Conservation (phyloP, 2,888 invertebrate species). For the Drosophila meridiana region DNA sequence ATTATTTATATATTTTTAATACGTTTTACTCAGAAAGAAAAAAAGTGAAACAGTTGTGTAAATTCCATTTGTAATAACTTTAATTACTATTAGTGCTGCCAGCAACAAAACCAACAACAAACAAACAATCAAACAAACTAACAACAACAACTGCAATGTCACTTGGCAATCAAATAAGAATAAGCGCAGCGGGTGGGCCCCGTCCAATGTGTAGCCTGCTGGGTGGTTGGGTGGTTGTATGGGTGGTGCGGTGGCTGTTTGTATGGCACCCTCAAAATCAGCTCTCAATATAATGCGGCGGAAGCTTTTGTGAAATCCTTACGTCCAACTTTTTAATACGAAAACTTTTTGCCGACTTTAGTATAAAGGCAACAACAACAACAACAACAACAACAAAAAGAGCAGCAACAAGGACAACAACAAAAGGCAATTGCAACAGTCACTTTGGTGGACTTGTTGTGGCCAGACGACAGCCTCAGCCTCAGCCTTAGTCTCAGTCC, state of each 20-base stretch:
- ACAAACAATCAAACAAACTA: constrained; percentile 66
- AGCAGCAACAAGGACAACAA: constrained; percentile 57
- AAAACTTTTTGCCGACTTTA: constrained; percentile 75
- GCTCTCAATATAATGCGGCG: constrained; percentile 79
- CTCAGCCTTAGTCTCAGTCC: neutral
- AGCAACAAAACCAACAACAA: constrained; percentile 19
- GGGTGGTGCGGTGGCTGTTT: neutral
- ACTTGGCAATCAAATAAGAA: constrained; percentile 74
- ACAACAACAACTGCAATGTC: constrained; percentile 59
- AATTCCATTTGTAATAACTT: constrained; percentile 66
- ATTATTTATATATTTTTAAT: constrained; percentile 11
- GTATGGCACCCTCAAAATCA: constrained; percentile 66
- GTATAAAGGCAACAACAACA: constrained; percentile 64
- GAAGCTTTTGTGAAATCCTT: constrained; percentile 81
- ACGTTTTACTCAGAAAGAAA: constrained; percentile 19
- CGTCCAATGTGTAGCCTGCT: neutral
- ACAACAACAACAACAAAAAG: constrained; percentile 27
- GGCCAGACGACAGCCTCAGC: constrained; percentile 61
- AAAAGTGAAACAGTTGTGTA: constrained; percentile 44
- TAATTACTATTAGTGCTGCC: constrained; percentile 67
- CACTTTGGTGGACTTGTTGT: constrained; percentile 80
- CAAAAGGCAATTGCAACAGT: constrained; percentile 78
- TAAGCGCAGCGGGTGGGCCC: constrained; percentile 15
- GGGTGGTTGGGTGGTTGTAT: neutral
- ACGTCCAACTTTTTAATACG: constrained; percentile 81